Evolutionary conservation across 2,797 vertebrate species (phyloP).

Genomic region (Lagorchestes hirsutus): DNA sequence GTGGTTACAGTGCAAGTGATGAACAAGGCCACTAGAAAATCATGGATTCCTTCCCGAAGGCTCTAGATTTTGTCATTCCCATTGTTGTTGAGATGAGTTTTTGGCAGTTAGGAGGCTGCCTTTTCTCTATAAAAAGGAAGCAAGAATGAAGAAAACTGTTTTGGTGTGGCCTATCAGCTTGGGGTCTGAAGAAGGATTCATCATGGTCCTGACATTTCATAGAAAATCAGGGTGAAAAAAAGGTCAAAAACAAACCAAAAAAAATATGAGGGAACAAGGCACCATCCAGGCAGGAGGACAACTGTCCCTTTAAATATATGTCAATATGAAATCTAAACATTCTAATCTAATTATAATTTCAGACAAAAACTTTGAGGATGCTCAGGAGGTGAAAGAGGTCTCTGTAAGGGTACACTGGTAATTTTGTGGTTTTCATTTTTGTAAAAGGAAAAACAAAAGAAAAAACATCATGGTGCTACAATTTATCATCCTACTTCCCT

Average conservation of each 20-base stretch:
- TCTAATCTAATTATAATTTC: constrained; percentile 40
- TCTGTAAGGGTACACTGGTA: not conserved
- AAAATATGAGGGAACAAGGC: constrained; percentile 40
- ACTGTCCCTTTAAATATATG: constrained; percentile 9
- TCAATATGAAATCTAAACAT: constrained; percentile 22
- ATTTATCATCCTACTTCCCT: not conserved
- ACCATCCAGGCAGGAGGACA: constrained; percentile 28
- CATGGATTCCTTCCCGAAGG: constrained; percentile 47
- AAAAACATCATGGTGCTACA: not conserved
- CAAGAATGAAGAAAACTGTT: not conserved
- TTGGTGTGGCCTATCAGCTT: too few species aligned
- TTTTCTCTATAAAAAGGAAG: not conserved
- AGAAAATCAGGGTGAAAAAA: not conserved
- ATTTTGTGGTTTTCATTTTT: constrained; percentile 32
- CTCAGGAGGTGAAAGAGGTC: not conserved
- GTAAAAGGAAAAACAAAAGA: constrained; percentile 9
- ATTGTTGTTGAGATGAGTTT: not conserved
- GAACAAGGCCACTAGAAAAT: constrained; percentile 73
- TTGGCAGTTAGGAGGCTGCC: not conserved
- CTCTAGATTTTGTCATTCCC: constrained; percentile 65
- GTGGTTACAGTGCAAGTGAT: constrained; percentile 48
- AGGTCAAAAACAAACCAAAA: constrained; percentile 40
- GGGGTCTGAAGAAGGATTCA: not conserved
- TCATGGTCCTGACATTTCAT: not conserved
- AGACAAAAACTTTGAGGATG: not conserved